Percentiles rank a stretch among this genome's conserved stretches.
phyloP scores from a whole-genome alignment of 2,888 invertebrate genomes.

The Clunio marinus region DNA sequence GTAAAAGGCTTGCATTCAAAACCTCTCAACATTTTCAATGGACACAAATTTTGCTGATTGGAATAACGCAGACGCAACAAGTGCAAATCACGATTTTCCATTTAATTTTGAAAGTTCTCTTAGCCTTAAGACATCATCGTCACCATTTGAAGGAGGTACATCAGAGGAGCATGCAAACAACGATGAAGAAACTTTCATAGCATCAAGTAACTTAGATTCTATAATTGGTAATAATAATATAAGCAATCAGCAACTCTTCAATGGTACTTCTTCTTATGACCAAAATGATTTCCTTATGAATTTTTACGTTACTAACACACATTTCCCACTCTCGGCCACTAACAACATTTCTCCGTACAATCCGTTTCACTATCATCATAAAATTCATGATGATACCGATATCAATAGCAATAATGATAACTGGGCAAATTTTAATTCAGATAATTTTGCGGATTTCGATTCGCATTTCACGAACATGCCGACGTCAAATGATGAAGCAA shows the following conservation, averaged over 20 bases:
- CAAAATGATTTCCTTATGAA: constrained; percentile 37
- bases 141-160: constrained; percentile 7
- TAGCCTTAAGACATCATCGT: not conserved
- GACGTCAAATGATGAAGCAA: not conserved
- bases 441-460: constrained; percentile 51
- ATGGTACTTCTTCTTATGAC: constrained; percentile 1
- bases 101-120: not conserved
- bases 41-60: constrained; percentile 8
- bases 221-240: constrained; percentile 37
- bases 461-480: constrained; percentile 45
- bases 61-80: not conserved
- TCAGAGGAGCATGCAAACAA: not conserved
- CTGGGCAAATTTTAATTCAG: constrained; percentile 46
- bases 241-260: constrained; percentile 11
- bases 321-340: constrained; percentile 30
- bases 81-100: not conserved
- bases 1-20: constrained; percentile 16
- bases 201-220: constrained; percentile 9
- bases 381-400: constrained; percentile 4
- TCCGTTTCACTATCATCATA: constrained; percentile 31
- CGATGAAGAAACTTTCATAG: not conserved
- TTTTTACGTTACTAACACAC: constrained; percentile 8
- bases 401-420: constrained; percentile 39
- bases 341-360: constrained; percentile 30
- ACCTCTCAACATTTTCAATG: not conserved